A percentile compares a stretch with the other conserved stretches of the same genome.
These are phyloP conservation scores for Phoxinus dragarum DNA, from an alignment of 2,797 vertebrate genomes.

Conservation along the genomic window DNA sequence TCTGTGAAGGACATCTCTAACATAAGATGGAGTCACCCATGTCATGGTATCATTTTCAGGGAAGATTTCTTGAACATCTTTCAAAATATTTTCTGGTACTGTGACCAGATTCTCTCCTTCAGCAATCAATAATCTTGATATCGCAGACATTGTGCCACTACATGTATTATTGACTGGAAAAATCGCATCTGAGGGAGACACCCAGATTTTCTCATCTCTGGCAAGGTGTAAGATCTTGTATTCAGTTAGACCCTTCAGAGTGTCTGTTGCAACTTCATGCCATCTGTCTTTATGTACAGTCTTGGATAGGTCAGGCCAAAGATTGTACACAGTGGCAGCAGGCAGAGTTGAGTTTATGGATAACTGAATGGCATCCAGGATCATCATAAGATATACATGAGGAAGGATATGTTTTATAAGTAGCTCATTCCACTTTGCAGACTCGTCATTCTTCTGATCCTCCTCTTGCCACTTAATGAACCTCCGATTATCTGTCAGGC, in stretches of 20 bases:
- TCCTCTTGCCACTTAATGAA: constrained; percentile 86
- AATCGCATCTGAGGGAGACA: constrained; percentile 72
- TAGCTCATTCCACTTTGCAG: constrained; percentile 84
- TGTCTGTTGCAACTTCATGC: constrained; percentile 67
- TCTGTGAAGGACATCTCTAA: constrained; percentile 71
- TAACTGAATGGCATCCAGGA: constrained; percentile 74
- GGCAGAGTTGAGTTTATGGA: constrained; percentile 63
- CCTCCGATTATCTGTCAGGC: constrained; percentile 86
- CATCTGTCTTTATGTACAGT: constrained; percentile 74
- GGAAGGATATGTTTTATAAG: constrained; percentile 82
- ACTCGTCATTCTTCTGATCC: constrained; percentile 79
- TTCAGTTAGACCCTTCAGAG: constrained; percentile 72
- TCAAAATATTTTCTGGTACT: constrained; percentile 72
- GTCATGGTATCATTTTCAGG: constrained; percentile 50
- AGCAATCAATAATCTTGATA: constrained; percentile 72
- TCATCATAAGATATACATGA: constrained; percentile 73
- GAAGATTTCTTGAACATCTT: constrained; percentile 66
- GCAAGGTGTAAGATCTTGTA: constrained; percentile 76
- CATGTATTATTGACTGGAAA: constrained; percentile 72
- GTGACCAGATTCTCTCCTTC: constrained; percentile 74
- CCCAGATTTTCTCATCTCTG: constrained; percentile 60
- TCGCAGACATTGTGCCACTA: constrained; percentile 54
- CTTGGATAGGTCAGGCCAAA: constrained; percentile 80
- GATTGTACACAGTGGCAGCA: constrained; percentile 68
- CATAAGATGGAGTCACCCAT: constrained; percentile 72